Percentiles rank a stretch among this genome's conserved stretches.
phyloP scores from a whole-genome alignment of 1,140 invertebrate species.

The Orius insidiosus region DNA sequence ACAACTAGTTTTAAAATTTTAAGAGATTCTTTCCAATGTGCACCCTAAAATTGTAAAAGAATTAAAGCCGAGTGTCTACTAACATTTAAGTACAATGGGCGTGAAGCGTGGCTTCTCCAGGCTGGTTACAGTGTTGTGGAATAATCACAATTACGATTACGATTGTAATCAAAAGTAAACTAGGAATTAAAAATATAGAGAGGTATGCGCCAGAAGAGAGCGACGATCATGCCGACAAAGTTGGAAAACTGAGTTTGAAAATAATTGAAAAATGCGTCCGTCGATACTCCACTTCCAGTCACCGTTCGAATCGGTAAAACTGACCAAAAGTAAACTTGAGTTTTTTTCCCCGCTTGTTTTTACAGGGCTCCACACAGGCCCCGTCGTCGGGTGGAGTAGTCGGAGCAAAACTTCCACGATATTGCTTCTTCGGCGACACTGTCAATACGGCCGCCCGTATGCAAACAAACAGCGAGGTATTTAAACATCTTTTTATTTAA shows the following conservation, averaged over 20 bases:
- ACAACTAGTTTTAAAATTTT: constrained; percentile 94
- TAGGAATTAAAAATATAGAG: no score
- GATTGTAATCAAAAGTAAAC: no score
- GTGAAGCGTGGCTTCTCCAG: no score
- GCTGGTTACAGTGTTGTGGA: no score
- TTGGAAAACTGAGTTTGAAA: constrained; percentile 50
- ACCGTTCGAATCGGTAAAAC: neutral
- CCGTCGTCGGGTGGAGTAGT: constrained; percentile 42
- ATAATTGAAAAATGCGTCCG: neutral
- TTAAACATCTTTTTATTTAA: constrained; percentile 5
- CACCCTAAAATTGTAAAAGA: no score
- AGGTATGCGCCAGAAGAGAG: constrained; percentile 62
- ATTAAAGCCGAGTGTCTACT: no score
- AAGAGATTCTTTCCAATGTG: constrained; percentile 88
- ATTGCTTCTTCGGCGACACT: constrained; percentile 45
- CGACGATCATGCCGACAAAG: constrained; percentile 57
- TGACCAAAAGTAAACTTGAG: no score
- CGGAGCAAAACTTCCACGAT: constrained; percentile 43
- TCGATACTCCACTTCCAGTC: constrained; percentile 3
- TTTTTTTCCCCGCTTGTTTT: neutral
- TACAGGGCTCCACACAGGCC: constrained; percentile 37
- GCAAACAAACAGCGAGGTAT: constrained; percentile 33
- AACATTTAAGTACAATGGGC: no score
- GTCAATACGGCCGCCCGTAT: constrained; percentile 36
- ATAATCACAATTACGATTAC: no score